phyloP scores from a whole-genome alignment of 2,888 invertebrate species.

The Coelopa pilipes region DNA sequence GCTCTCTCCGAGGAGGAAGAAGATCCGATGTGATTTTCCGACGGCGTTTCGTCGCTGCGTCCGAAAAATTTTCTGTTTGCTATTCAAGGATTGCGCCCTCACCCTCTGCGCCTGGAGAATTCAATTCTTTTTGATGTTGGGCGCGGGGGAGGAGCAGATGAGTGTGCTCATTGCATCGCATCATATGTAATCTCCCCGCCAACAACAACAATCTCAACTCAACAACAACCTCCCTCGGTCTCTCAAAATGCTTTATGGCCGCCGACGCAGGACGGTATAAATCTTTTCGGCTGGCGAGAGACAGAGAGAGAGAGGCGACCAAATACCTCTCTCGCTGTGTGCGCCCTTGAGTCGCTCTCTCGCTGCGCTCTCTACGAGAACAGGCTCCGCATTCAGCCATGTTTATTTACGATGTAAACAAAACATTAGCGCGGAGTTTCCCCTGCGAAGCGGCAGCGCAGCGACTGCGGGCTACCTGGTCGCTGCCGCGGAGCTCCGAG shows the following conservation, averaged over 20 bases:
- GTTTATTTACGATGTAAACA: conserved; percentile 65
- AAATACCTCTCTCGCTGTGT: too few species aligned
- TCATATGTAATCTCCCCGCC: conserved; percentile 31
- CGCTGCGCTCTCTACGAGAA: conserved; percentile 15
- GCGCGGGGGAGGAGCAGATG: conserved; percentile 22
- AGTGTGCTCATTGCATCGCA: conserved; percentile 34
- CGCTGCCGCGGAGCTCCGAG: conserved; percentile 40
- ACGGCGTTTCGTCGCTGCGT: conserved; percentile 37
- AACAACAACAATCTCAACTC: conserved; percentile 21
- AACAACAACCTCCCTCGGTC: conserved; percentile 8
- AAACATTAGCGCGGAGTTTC: conserved; percentile 53
- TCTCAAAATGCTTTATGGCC: conserved; percentile 43
- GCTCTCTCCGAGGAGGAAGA: too few species aligned
- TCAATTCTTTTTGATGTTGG: neutral
- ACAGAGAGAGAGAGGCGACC: conserved; percentile 11
- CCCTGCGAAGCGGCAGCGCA: conserved; percentile 48
- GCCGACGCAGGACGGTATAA: conserved; percentile 41
- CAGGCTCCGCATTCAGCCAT: conserved; percentile 53
- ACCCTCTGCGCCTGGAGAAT: neutral
- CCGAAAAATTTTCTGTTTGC: neutral
- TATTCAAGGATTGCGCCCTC: neutral
- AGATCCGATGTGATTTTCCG: conserved; percentile 35
- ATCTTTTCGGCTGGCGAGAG: neutral
- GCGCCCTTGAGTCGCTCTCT: conserved; percentile 1
- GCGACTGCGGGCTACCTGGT: conserved; percentile 35